phyloP scores from a whole-genome alignment of 2,888 invertebrate genomes.

The Calliphora vomitoria region DNA sequence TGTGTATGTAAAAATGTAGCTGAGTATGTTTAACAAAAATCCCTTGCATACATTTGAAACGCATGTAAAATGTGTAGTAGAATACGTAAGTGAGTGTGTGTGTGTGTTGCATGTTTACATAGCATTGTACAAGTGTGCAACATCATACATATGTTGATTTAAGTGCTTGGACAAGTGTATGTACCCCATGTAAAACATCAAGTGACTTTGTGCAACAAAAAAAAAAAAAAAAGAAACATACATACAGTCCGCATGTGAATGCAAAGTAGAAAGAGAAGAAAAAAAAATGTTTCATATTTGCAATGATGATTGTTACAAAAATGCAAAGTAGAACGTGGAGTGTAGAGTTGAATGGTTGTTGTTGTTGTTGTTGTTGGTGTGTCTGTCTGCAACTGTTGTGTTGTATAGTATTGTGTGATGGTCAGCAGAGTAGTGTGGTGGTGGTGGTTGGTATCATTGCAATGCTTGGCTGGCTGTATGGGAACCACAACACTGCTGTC shows the following conservation, averaged over 20 bases:
- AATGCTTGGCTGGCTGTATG: constrained; percentile 67
- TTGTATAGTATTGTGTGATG: constrained; percentile 33
- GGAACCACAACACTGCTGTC: constrained; percentile 73
- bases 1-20: not conserved
- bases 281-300: constrained; percentile 65
- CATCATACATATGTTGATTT: constrained; percentile 71
- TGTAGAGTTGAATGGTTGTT: constrained; percentile 27
- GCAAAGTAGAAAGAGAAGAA: not conserved
- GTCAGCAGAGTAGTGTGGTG: constrained; percentile 39
- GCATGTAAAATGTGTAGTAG: constrained; percentile 57
- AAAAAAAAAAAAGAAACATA: not conserved
- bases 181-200: constrained; percentile 73
- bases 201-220: constrained; percentile 67
- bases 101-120: constrained; percentile 44
- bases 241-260: not conserved
- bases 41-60: constrained; percentile 62
- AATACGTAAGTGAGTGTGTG: not conserved
- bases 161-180: constrained; percentile 71
- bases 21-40: constrained; percentile 31
- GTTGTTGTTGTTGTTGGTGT: not conserved
- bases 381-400: constrained; percentile 11
- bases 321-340: constrained; percentile 53
- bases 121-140: constrained; percentile 60
- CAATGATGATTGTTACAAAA: constrained; percentile 61
- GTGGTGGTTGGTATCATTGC: constrained; percentile 40